A percentile compares a stretch with the other conserved stretches of the same genome.
Conservation (phyloP, 2,113 vertebrate species). For the Notarius lentiginosus region DNA sequence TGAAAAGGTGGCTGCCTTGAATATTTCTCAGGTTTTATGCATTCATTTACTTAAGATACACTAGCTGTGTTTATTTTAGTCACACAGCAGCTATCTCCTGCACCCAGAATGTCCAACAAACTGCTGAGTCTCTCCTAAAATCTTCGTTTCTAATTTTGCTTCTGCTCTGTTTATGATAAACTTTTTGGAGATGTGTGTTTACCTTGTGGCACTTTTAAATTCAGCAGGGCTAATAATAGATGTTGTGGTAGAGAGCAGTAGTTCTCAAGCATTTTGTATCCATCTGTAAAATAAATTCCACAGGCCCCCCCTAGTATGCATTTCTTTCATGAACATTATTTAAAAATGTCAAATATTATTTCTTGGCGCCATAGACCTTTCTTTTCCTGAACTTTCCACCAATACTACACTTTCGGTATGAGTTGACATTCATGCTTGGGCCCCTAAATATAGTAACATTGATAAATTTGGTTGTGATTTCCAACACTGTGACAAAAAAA, state of each 20-base stretch:
- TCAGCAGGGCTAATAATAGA: neutral
- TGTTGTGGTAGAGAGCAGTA: neutral
- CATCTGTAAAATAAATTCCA: too few relatives aligned
- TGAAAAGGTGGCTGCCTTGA: neutral
- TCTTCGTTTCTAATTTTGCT: neutral
- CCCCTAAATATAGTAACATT: too few relatives aligned
- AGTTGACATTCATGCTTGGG: too few relatives aligned
- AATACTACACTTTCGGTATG: too few relatives aligned
- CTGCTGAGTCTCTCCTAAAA: neutral
- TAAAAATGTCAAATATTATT: too few relatives aligned
- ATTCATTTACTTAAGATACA: neutral
- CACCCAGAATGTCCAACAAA: neutral
- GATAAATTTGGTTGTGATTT: too few relatives aligned
- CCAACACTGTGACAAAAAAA: too few relatives aligned
- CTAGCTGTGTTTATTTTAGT: neutral
- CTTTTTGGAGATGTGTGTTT: neutral
- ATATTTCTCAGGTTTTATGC: neutral
- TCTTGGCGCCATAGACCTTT: too few relatives aligned
- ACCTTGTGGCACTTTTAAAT: neutral
- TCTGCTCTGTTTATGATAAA: neutral
- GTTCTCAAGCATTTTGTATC: too few relatives aligned
- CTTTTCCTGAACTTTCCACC: too few relatives aligned
- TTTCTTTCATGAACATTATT: too few relatives aligned
- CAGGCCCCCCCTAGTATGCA: too few relatives aligned
- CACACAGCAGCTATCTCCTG: neutral